These are phyloP conservation scores for Drosophila paranaensis DNA, from an alignment of 2,888 invertebrate species.

Conservation along the genomic window DNA sequence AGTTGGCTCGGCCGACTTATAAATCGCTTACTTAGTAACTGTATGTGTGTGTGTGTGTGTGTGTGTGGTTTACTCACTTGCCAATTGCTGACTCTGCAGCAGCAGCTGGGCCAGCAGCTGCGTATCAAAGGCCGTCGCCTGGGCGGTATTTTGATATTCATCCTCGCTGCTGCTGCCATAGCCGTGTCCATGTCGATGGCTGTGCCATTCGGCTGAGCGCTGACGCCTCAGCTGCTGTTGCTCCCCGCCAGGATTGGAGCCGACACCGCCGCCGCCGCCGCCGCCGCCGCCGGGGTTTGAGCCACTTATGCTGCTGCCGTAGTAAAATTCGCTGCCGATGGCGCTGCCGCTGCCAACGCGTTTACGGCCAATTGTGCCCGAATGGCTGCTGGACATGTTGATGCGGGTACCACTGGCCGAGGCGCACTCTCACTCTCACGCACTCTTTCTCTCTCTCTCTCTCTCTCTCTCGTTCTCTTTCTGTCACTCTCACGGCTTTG, in stretches of 20 bases:
- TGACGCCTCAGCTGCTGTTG: slow-evolving; percentile 85
- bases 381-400: slow-evolving; percentile 85
- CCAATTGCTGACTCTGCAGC: slow-evolving; percentile 87
- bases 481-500: not conserved
- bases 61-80: slow-evolving; percentile 85
- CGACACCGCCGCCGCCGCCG: slow-evolving; percentile 32
- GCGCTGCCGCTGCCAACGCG: slow-evolving; percentile 83
- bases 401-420: slow-evolving; percentile 18
- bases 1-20: slow-evolving; percentile 44
- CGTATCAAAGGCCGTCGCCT: slow-evolving; percentile 85
- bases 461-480: not conserved
- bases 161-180: slow-evolving; percentile 86
- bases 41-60: slow-evolving; percentile 10
- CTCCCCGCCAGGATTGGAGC: slow-evolving; percentile 60
- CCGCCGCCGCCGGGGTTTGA: slow-evolving; percentile 29
- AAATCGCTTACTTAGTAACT: slow-evolving; percentile 25
- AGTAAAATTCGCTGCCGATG: slow-evolving; percentile 82
- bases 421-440: not conserved
- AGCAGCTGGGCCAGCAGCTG: slow-evolving; percentile 87
- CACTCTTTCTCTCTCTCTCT: not conserved
- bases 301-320: slow-evolving; percentile 56
- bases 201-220: slow-evolving; percentile 87
- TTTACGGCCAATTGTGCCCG: slow-evolving; percentile 85
- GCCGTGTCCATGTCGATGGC: slow-evolving; percentile 85
- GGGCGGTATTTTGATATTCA: slow-evolving; percentile 85